Conservation (phyloP, 92 coral and sea anemone species). For the Siderastrea siderea region DNA sequence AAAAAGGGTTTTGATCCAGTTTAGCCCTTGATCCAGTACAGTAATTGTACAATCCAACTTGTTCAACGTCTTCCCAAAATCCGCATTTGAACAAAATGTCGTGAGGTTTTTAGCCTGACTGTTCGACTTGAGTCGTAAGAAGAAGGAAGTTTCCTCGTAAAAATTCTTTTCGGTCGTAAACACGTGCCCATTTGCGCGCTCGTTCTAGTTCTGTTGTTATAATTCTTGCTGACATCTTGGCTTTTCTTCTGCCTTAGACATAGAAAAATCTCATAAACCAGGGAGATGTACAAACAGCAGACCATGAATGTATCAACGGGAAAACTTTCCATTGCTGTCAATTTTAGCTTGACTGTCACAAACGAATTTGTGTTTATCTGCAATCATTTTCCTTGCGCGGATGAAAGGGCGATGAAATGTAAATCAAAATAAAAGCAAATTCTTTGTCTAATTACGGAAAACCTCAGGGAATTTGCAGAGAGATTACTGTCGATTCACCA, state of each 20-base stretch:
- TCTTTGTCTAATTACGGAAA: constrained; percentile 31
- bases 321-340: constrained; percentile 18
- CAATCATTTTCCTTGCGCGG: neutral
- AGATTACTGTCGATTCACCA: constrained; percentile 8
- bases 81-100: constrained; percentile 45
- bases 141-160: neutral
- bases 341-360: too few species aligned
- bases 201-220: neutral
- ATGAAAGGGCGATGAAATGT: neutral
- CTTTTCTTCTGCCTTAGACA: constrained; percentile 4
- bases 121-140: constrained; percentile 1
- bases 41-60: neutral
- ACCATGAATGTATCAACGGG: constrained; percentile 12
- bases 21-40: neutral
- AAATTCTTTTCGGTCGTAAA: neutral
- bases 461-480: constrained; percentile 34
- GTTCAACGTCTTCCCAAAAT: constrained; percentile 32
- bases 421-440: neutral
- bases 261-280: constrained; percentile 25
- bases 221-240: neutral
- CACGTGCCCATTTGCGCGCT: too few species aligned
- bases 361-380: neutral
- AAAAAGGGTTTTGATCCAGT: neutral
- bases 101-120: neutral
- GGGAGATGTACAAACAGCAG: constrained; percentile 11